phyloP scores from a whole-genome alignment of 2,113 vertebrate species.

The Carollia perspicillata region DNA sequence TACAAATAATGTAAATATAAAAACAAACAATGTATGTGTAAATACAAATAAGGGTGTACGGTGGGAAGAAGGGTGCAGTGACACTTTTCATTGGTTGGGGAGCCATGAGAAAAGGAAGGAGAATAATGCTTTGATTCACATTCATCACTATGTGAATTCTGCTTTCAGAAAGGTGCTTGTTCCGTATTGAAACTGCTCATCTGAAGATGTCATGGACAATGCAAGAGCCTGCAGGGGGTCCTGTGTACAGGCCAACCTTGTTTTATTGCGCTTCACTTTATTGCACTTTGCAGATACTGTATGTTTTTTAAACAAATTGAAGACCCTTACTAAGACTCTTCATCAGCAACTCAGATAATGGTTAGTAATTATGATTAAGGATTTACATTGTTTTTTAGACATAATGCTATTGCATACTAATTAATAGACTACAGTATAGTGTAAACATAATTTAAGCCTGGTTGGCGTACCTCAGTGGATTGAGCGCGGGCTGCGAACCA shows the following conservation, averaged over 20 bases:
- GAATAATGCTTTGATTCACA: neutral
- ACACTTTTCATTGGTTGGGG: neutral
- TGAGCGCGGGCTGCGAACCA: too few species aligned
- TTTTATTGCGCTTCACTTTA: neutral
- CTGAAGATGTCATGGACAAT: neutral
- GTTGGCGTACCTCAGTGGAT: too few species aligned
- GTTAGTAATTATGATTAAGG: neutral
- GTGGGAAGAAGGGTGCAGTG: neutral
- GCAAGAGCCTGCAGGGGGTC: neutral
- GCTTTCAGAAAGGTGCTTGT: neutral
- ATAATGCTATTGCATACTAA: neutral
- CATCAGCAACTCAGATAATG: neutral
- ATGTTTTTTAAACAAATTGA: neutral
- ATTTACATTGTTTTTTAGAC: neutral
- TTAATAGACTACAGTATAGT: neutral
- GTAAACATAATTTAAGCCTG: neutral
- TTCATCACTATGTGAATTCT: accelerated
- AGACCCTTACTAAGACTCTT: neutral
- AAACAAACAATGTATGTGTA: neutral
- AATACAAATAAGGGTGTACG: neutral
- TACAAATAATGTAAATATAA: neutral
- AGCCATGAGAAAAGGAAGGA: neutral
- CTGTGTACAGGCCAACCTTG: neutral
- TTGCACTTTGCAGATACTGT: neutral
- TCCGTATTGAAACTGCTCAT: neutral